Conservation (phyloP, 2,797 vertebrate genomes). For the Coilia nasus region DNA sequence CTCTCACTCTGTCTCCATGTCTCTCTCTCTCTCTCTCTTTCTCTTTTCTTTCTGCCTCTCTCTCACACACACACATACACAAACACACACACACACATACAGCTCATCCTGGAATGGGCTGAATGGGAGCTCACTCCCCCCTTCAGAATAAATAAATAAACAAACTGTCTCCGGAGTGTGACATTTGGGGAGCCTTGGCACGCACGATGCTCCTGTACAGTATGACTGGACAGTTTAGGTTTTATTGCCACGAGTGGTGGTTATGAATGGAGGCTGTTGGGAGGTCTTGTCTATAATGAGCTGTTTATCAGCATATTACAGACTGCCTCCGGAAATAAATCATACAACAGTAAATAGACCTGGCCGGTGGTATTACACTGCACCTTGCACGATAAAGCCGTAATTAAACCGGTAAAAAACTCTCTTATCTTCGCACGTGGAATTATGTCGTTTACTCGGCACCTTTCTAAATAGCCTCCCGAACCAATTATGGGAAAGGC, state of each 20-base stretch:
- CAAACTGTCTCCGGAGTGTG: constrained; percentile 23
- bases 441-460: constrained; percentile 69
- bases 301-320: constrained; percentile 77
- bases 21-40: neutral
- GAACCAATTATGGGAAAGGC: constrained; percentile 43
- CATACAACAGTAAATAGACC: constrained; percentile 66
- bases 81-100: neutral
- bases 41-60: neutral
- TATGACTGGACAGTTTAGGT: constrained; percentile 50
- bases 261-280: constrained; percentile 58
- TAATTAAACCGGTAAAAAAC: constrained; percentile 67
- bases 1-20: neutral
- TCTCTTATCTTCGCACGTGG: constrained; percentile 63
- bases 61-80: neutral
- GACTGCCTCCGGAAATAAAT: constrained; percentile 62
- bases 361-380: constrained; percentile 62
- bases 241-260: constrained; percentile 54
- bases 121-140: neutral
- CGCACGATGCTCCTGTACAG: constrained; percentile 36
- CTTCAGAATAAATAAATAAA: constrained; percentile 1
- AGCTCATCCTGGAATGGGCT: neutral
- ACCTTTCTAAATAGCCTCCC: constrained; percentile 52
- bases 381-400: constrained; percentile 68
- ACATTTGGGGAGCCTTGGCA: constrained; percentile 42
- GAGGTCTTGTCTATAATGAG: constrained; percentile 63